Percentiles rank a stretch among this genome's conserved stretches.
Evolutionary conservation across 1,140 invertebrate species (phyloP).

Genomic region (Trichoplusia ni): DNA sequence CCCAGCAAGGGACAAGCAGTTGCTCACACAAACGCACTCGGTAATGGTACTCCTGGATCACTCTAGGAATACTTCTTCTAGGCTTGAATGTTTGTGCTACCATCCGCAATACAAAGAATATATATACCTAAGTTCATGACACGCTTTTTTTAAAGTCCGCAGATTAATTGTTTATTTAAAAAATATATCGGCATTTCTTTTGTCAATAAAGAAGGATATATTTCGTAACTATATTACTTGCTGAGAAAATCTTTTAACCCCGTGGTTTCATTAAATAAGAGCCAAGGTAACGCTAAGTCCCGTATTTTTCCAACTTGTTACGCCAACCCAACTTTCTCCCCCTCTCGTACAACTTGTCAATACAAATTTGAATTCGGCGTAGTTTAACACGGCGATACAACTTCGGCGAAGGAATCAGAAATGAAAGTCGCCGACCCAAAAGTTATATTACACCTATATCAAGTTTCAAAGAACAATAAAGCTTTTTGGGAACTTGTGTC

Average conservation of each 20-base stretch:
- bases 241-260: not conserved
- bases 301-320: slow-evolving; percentile 8
- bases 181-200: no score
- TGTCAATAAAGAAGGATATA: no score
- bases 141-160: no score
- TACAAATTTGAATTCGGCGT: slow-evolving; percentile 29
- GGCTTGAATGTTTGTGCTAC: no score
- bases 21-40: no score
- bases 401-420: slow-evolving; percentile 36
- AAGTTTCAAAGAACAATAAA: slow-evolving; percentile 35
- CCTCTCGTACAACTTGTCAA: slow-evolving; percentile 13
- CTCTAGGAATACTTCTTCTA: no score
- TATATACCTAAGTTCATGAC: no score
- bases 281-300: not conserved
- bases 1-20: no score
- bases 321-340: slow-evolving; percentile 7
- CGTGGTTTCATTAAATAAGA: slow-evolving; percentile 6
- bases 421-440: slow-evolving; percentile 37
- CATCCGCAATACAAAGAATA: no score
- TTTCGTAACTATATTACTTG: not conserved
- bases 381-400: slow-evolving; percentile 32
- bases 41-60: no score
- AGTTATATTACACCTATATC: slow-evolving; percentile 48
- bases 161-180: no score
- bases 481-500: slow-evolving; percentile 32